Conservation (phyloP, 2,797 vertebrate species). For the Antrozous pallidus region DNA sequence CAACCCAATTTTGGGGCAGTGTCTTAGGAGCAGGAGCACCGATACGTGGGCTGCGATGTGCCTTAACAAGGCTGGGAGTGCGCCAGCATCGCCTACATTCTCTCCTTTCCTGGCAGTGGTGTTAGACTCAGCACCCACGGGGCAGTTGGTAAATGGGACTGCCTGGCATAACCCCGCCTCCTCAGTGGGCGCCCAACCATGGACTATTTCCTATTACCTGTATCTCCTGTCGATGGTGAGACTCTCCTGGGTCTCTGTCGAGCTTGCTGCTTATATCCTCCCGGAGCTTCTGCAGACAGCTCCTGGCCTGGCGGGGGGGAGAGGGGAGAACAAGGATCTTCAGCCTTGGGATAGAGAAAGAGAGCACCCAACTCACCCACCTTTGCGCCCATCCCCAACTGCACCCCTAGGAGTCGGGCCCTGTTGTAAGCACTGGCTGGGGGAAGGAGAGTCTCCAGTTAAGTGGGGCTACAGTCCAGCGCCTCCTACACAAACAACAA, state of each 20-base stretch:
- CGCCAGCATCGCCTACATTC: not conserved
- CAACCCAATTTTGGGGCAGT: not conserved
- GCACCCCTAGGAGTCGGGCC: not conserved
- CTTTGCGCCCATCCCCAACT: not conserved
- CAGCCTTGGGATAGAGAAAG: constrained; percentile 20
- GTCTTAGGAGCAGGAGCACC: not conserved
- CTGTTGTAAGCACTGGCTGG: not conserved
- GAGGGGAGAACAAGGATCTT: constrained; percentile 57
- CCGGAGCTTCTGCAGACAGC: constrained; percentile 80
- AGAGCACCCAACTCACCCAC: not conserved
- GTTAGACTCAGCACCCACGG: too few relatives aligned
- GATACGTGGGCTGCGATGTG: rapidly evolving
- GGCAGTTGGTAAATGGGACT: not conserved
- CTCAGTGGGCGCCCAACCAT: not conserved
- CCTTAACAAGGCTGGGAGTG: not conserved
- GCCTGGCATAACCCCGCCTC: not conserved
- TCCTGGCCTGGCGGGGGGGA: constrained; percentile 78
- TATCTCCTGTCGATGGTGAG: constrained; percentile 42
- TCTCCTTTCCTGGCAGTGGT: not conserved
- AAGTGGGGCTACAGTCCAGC: not conserved
- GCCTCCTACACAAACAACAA: not conserved
- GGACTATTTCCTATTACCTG: constrained; percentile 55
- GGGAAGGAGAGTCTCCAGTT: not conserved
- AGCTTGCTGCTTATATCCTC: constrained; percentile 82
- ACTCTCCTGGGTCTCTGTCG: constrained; percentile 69